Evolutionary conservation across 2,888 invertebrate genomes (phyloP), one percentile per base, ranked within the genome.

Genomic region (Punctoribates punctum): DNA sequence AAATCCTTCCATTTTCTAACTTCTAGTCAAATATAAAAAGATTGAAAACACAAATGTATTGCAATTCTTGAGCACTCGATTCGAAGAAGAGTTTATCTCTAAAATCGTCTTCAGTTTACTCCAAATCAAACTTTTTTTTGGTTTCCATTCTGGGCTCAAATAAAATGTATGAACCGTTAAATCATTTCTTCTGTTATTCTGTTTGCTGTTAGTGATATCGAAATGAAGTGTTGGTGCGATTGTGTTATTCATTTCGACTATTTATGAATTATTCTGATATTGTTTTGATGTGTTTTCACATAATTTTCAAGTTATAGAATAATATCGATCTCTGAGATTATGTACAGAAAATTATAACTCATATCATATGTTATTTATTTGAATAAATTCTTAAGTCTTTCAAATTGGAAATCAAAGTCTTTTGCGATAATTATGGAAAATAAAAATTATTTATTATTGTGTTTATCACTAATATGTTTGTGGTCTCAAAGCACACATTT

Each of bases 1-100:
- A 27, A 60, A 60, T 60, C 25, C 60, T 27, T 60, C 60, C 60
- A 60, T 60, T 60, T 60, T 60, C 60, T 60, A 60, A 60, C 23
- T 60, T 60, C 13, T 60, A 20, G 25, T 60, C 15, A 15, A 27
- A 60, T 60, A 60, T 60, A 60, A 27, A 60, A 60, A 60, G 60
- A 60, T 60, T 60, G 60, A 60, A 60, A 60, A 60, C 60, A 27
- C 60, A 60, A 60, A 60, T 60, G 60, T 27, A 27, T 60, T 11
- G 60, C 60, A 60, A 27, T 60, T 60, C 60, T 15, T 11, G 13
- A 60, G 60, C 5, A 27, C 25, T 60, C 9, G 54, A 20, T 54
- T 54, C 54, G n/a, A 54, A 20, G 20, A 20, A 54, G n/a, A 54
- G 54, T n/a, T 17, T 54, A 20, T 54, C n/a, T 20, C 20, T 5